Base-by-base conservation (phyloP, 2,888 invertebrate species). In the Drosophila monieri region DNA sequence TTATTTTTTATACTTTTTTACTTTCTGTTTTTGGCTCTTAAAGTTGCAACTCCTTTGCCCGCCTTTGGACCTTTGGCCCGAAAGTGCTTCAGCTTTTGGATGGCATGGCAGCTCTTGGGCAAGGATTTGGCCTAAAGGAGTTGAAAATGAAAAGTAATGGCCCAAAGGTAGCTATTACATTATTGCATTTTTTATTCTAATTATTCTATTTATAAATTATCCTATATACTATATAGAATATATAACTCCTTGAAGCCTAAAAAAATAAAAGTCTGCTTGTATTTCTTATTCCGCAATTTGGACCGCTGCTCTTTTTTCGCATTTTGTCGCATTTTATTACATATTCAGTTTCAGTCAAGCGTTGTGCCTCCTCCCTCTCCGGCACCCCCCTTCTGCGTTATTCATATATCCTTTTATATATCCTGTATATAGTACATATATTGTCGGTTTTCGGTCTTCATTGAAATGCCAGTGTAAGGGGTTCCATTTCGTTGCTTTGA, bases 401-500 rank as follows among this genome's bases (percentile, higher is more conserved):
- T 85, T 77, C 83, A 83, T 81, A 35, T 35, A 35, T 35, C 35
- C 35, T 81, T 81, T 73, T 77, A 75, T 72, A 67, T 44, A 18
- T 57, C 14, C 27, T 27, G 21, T 25, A 18, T 52, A 14, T 52
- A 41, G 27, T 43, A 21, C 9, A 35, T 8, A 12, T 23, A 25
- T 25, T 44, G 53, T 39, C 56, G 35, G 35, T 25, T 56, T 47
- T 47, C 6, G 60, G 58, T 56, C 62, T 54, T 75, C 75, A 80
- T 83, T 83, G 80, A 80, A 80, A 85, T 83, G 72, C 74, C 74
- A 71, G 56, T 65, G 78, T 67, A 73, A 69, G 80, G 62, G 84
- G 76, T 83, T 73, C 80, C 76, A 74, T 80, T 83, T 74, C 73
- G 70, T 47, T 71, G 81, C 81, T 73, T 69, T 81, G 81, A 85